Base-by-base conservation (phyloP, 2,888 invertebrate genomes). In the Homarus gammarus region DNA sequence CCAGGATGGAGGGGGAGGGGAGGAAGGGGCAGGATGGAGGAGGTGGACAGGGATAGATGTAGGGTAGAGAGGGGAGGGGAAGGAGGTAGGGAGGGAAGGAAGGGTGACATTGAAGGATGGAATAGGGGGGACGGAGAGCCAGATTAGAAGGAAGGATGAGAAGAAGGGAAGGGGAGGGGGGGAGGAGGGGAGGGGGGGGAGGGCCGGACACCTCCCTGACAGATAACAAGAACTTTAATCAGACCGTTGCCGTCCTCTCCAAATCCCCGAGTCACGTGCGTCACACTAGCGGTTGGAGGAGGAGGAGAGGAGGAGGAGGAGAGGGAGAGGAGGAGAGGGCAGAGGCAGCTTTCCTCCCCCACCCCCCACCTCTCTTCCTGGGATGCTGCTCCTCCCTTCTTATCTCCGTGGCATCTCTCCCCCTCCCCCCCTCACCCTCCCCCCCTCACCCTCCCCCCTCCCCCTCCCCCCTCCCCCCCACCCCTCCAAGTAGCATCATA, bases 401-500 rank as follows among this genome's bases (percentile, higher is more conserved):
- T 61, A n/a, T 18, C 18, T 36, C 40, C 18, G 3, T 31, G 8
- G 1, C n/a, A 40, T 51, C 51, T 10, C 61, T 38, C n/a, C 31
- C 64, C 38, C 27, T 36, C 33, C 56, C 49, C 15, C 40, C 40
- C 18, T 18, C 36, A 36, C 64, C 38, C 27, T 36, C 33, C 56
- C 49, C 15, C 40, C 40, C 18, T 18, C 38, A 31, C 79, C 6
- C 27, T 61, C 18, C 38, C 51, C 61, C 31, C 33, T 61, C 31
- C 56, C 61, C 38, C n/a, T 31, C 64, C 38, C 27, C 36, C 33
- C 51, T 56, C 49, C 15, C 40, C 40, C 18, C 18, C 31, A 38
- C 49, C 49, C 61, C 33, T 22, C 18, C 61, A 61, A 61, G 38
- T 61, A 61, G 81, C 38, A 38, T 64, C 81, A 51, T 81, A 64